These are phyloP conservation scores for Sparus aurata DNA, from an alignment of 2,797 vertebrate species.

Conservation along the genomic window DNA sequence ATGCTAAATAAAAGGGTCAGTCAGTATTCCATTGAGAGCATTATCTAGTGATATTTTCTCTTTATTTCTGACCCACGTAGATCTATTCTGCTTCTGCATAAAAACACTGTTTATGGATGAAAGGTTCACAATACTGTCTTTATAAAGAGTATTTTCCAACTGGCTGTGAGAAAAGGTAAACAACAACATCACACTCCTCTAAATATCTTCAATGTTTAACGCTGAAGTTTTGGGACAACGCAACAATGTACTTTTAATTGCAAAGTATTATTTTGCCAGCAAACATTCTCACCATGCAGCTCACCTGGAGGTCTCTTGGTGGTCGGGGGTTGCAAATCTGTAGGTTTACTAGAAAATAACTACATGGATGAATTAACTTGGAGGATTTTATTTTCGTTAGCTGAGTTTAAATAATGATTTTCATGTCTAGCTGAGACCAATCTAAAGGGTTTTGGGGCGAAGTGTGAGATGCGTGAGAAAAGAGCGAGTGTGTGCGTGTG, in stretches of 20 bases:
- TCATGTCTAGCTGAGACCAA: slow-evolving; percentile 22
- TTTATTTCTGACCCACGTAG: slow-evolving; percentile 7
- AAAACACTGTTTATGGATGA: slow-evolving; percentile 17
- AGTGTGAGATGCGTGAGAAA: slow-evolving; percentile 11
- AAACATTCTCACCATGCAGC: slow-evolving; percentile 28
- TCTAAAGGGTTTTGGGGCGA: slow-evolving; percentile 40
- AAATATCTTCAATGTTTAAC: slow-evolving; percentile 11
- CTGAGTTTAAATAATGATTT: slow-evolving; percentile 33
- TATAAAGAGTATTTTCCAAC: slow-evolving; percentile 24
- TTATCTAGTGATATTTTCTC: slow-evolving; percentile 18
- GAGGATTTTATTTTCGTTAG: slow-evolving; percentile 17
- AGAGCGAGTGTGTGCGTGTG: not conserved
- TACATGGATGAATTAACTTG: slow-evolving; percentile 10
- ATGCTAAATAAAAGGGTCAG: slow-evolving; percentile 16
- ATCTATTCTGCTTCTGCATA: slow-evolving; percentile 22
- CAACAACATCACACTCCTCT: slow-evolving; percentile 18
- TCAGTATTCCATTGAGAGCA: slow-evolving; percentile 54
- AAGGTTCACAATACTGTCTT: not conserved
- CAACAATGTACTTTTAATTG: slow-evolving; percentile 39
- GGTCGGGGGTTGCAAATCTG: not conserved
- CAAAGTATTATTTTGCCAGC: slow-evolving; percentile 31
- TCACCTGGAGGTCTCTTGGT: slow-evolving; percentile 8
- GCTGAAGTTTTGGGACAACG: slow-evolving; percentile 12
- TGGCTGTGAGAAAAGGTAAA: not conserved
- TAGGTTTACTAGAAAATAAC: slow-evolving; percentile 13